Base-by-base conservation (phyloP, 2,797 vertebrate genomes). In the Danio choprae region DNA sequence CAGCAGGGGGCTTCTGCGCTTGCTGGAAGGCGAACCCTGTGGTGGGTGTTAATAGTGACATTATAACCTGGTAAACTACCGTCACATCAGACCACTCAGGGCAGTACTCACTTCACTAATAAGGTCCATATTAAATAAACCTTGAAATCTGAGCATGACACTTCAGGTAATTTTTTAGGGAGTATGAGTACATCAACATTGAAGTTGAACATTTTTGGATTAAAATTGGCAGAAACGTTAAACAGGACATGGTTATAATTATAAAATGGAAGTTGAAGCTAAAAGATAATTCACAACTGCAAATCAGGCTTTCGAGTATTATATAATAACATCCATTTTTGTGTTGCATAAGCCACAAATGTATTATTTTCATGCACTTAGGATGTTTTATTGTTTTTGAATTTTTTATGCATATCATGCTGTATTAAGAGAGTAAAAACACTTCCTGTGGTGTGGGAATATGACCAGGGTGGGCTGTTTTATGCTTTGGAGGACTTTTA, bases 21-120 rank as follows among this genome's bases (percentile, higher is more conserved):
- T 99, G 96, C 96, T 98, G 94, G 98, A 98, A 89, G 98, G 98
- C 88, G 98, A 99, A 73, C 97, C 97, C 98, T 99, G 97, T 88
- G 92, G 93, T 92, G 95, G 93, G 91, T 84, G 91, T 94, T 91
- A 88, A 96, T 91, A 96, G 94, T 95, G 81, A 93, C 77, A 88
- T 92, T 93, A 91, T 89, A 87, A 86, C 80, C 81, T 79, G 40
- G 20, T 77, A 69, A 74, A 74, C 84, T 63, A 58, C 72, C 20
- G 75, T 79, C 76, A 74, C 43, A 76, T 18, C 75, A 58, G 71
- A 46, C 41, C 43, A 75, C 60, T 53, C 53, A 53, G 36, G 64
- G 60, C 73, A 56, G 40, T 43, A 29, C 85, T 68, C 40, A 82
- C 68, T 71, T 38, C 16, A 70, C 67, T 56, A 58, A 43, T 3